Evolutionary conservation across 64 coral and sea anemone species (phyloP).

Genomic region (Acropora tenuis): DNA sequence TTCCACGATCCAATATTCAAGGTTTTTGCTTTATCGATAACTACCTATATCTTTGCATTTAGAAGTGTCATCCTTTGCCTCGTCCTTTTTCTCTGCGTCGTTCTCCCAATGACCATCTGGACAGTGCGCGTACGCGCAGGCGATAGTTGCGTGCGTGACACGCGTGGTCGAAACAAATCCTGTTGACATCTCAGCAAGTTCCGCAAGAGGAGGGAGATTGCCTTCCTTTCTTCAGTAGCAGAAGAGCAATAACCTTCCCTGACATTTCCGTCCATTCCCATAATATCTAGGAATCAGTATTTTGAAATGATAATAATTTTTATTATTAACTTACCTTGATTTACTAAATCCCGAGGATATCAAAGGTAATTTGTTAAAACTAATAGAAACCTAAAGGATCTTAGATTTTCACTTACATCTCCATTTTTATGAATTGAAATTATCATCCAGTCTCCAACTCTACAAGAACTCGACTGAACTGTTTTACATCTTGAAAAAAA

Average conservation of each 20-base stretch:
- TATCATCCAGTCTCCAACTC: too few relatives aligned
- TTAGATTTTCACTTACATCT: too few relatives aligned
- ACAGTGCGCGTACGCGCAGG: slow-evolving; percentile 42
- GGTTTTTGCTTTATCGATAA: background rate
- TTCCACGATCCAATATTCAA: too few relatives aligned
- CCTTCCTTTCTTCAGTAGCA: slow-evolving; percentile 43
- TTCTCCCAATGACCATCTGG: slow-evolving; percentile 65
- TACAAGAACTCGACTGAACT: too few relatives aligned
- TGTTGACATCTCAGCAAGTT: slow-evolving; percentile 77
- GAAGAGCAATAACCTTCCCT: slow-evolving; percentile 31
- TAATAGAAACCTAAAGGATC: too few relatives aligned
- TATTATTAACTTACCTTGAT: too few relatives aligned
- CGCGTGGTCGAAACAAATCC: slow-evolving; percentile 71
- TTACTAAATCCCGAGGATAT: too few relatives aligned
- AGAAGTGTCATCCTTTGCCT: background rate
- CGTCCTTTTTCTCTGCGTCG: slow-evolving; percentile 31
- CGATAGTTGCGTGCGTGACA: slow-evolving; percentile 55
- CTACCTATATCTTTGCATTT: slow-evolving; percentile 63
- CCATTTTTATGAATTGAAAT: too few relatives aligned
- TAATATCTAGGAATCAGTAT: slow-evolving; percentile 16
- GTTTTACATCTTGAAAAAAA: too few relatives aligned
- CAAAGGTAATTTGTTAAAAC: too few relatives aligned
- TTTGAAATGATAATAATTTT: too few relatives aligned
- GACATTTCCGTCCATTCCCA: slow-evolving; percentile 41
- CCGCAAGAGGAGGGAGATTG: slow-evolving; percentile 68